Evolutionary conservation across 2,888 invertebrate species (phyloP), one percentile per base, ranked within the genome.

Genomic region (Troglohyphantes excavatus): DNA sequence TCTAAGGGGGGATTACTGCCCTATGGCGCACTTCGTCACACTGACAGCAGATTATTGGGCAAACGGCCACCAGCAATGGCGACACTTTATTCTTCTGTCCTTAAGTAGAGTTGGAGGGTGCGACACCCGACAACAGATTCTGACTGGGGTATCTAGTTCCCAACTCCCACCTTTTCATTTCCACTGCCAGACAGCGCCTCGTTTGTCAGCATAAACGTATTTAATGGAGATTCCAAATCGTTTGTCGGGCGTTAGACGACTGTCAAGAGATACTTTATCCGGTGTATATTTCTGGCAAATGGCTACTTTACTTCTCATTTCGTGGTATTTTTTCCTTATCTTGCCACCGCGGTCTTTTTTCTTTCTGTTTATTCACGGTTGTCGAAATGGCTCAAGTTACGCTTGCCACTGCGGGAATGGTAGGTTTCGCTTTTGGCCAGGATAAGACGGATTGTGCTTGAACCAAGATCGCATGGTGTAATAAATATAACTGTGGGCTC

Each of bases 11-110:
- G 89, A 90, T 90, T 90, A 90, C 84, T 46, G 65, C 68, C 78
- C 83, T 84, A 90, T 90, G 89, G 89, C 63, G 72, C 68, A 90
- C 83, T 90, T 72, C 89, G 89, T 90, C 89, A 90, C 89, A 59
- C 27, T 90, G 89, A 90, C 89, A 90, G 89, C 83, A 90, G 83
- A 90, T 84, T 90, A 90, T 90, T 90, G 89, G 78, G 46, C 76
- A 43, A 89, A 76, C 88, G 85, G 61, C 46, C 39, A 76, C 76
- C 26, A 65, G 70, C 85, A 86, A 86, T 86, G 70, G 78, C 85
- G 68, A 86, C 78, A 86, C 78, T 86, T 86, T 86, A 86, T 86
- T 86, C 78, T 76, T 68, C n/a, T 26, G 63, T 70, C 85, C 67
- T 86, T 86, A 86, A 86, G 65, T 86, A 70, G 53, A 86, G 78